Conservation (phyloP, 2,888 invertebrate species). For the Agonopterix arenella region DNA sequence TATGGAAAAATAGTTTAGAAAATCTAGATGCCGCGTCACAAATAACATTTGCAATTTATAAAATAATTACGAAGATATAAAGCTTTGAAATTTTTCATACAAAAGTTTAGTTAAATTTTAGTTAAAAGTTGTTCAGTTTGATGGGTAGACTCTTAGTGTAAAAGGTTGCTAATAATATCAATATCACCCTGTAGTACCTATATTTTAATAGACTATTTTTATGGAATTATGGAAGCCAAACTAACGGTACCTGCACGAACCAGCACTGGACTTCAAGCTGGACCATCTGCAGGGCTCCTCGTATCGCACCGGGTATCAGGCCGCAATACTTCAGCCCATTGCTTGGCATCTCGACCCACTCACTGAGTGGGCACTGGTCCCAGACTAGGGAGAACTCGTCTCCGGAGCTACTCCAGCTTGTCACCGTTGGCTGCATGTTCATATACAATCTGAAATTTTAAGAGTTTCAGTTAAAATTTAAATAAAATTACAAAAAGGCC, state of each 20-base stretch:
- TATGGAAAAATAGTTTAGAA: too few relatives aligned
- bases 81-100: too few relatives aligned
- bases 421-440: conserved; percentile 93
- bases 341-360: conserved; percentile 96
- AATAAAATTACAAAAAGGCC: not conserved
- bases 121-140: too few relatives aligned
- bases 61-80: too few relatives aligned
- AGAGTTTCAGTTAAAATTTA: not conserved
- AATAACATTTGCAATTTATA: too few relatives aligned
- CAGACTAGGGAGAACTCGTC: conserved; percentile 98
- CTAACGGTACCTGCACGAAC: conserved; percentile 83
- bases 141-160: too few relatives aligned
- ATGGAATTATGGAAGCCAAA: too few relatives aligned
- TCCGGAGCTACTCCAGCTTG: conserved; percentile 95
- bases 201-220: too few relatives aligned
- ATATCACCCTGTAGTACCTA: too few relatives aligned
- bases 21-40: too few relatives aligned
- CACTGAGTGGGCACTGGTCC: conserved; percentile 96
- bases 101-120: too few relatives aligned
- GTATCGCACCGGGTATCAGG: conserved; percentile 91
- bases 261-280: conserved; percentile 96
- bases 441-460: conserved; percentile 82
- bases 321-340: conserved; percentile 93
- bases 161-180: too few relatives aligned
- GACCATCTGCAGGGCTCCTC: conserved; percentile 99